Percentiles rank a stretch among this genome's conserved stretches.
Evolutionary conservation across 2,797 vertebrate species (phyloP).

Genomic region (Gambusia yucatana): DNA sequence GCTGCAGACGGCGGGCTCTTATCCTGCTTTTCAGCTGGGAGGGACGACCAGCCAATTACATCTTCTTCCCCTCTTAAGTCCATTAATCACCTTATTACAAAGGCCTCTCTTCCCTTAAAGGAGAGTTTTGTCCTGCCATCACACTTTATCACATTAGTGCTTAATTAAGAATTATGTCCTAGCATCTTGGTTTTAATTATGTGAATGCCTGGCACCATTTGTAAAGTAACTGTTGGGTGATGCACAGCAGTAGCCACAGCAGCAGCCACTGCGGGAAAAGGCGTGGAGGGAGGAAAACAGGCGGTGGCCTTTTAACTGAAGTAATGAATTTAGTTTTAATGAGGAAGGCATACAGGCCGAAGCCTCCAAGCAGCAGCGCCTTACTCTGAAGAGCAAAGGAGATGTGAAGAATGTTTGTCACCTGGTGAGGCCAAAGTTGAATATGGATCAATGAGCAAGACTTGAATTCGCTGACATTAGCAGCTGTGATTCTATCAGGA

Average conservation of each 20-base stretch:
- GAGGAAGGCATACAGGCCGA: conserved; percentile 57
- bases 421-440: conserved; percentile 21
- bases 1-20: conserved; percentile 31
- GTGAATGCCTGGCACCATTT: conserved; percentile 79
- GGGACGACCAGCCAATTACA: conserved; percentile 79
- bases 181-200: conserved; percentile 90
- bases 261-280: conserved; percentile 43
- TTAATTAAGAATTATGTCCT: conserved; percentile 93
- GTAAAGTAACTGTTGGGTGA: conserved; percentile 73
- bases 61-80: conserved; percentile 78
- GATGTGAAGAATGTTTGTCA: conserved; percentile 26
- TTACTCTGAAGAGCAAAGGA: conserved; percentile 45
- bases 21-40: conserved; percentile 57
- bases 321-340: conserved; percentile 81
- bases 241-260: conserved; percentile 43
- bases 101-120: conserved; percentile 77
- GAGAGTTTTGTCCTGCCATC: conserved; percentile 78
- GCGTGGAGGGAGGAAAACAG: conserved; percentile 38
- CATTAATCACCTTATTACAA: conserved; percentile 87
- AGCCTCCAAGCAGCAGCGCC: conserved; percentile 59
- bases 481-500: conserved; percentile 35
- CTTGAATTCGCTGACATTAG: conserved; percentile 32
- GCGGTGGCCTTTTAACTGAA: conserved; percentile 61
- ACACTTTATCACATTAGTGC: conserved; percentile 89
- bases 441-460: conserved; percentile 18